phyloP scores from a whole-genome alignment of 2,888 invertebrate species.

The Dryobota labecula region DNA sequence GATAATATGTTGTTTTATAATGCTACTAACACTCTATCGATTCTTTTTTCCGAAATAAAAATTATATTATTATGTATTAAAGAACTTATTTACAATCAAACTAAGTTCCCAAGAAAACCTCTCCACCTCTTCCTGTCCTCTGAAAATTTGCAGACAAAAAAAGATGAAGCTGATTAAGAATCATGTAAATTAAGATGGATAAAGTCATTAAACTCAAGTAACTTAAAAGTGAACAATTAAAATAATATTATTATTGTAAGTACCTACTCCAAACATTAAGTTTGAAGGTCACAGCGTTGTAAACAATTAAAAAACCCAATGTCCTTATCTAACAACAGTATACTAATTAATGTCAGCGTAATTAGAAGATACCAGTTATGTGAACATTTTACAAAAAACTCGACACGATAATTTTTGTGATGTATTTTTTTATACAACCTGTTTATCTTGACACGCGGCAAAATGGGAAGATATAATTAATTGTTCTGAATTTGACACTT shows the following conservation, averaged over 20 bases:
- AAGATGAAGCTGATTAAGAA: slow-evolving; percentile 2
- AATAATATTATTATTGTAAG: slow-evolving; percentile 35
- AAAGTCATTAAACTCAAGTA: slow-evolving; percentile 40
- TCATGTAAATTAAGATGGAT: slow-evolving; percentile 14
- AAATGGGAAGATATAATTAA: slow-evolving; percentile 3
- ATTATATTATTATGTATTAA: too few species aligned
- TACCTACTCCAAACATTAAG: slow-evolving; percentile 34
- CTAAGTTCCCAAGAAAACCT: not conserved
- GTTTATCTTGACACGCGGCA: not conserved
- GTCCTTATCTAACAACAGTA: slow-evolving; percentile 61
- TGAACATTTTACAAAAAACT: slow-evolving; percentile 55
- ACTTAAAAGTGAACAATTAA: slow-evolving; percentile 40
- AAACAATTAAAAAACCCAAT: slow-evolving; percentile 57
- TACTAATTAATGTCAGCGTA: slow-evolving; percentile 62
- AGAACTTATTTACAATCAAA: not conserved
- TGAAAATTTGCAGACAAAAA: slow-evolving; percentile 7
- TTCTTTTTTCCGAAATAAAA: too few species aligned
- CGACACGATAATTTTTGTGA: slow-evolving; percentile 21
- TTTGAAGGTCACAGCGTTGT: slow-evolving; percentile 51
- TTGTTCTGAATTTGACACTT: not conserved
- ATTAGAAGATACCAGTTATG: slow-evolving; percentile 53
- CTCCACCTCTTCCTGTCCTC: slow-evolving; percentile 1
- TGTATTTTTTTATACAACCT: slow-evolving; percentile 9
- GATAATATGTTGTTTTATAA: too few species aligned
- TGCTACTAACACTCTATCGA: too few species aligned